Evolutionary conservation across 2,888 invertebrate genomes (phyloP).

Genomic region (Drosophila mercatorum): DNA sequence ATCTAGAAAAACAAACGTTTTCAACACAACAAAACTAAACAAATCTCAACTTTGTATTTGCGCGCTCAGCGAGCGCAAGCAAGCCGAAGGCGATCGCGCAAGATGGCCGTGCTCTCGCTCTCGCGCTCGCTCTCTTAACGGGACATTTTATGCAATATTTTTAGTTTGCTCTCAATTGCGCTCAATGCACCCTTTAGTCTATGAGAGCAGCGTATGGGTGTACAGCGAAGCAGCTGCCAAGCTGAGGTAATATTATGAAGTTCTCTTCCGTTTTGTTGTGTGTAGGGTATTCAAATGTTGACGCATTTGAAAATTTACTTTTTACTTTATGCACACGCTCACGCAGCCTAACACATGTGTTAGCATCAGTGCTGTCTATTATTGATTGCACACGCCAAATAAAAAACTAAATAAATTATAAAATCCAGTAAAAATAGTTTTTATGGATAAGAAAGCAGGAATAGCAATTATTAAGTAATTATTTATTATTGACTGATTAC

Average conservation of each 20-base stretch:
- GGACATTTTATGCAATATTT: not conserved
- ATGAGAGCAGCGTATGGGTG: not conserved
- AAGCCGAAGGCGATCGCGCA: not conserved
- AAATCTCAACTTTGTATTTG: not conserved
- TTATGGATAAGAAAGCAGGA: no score
- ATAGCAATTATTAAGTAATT: no score
- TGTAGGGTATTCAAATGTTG: not conserved
- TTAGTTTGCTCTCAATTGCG: not conserved
- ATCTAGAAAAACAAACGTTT: not conserved
- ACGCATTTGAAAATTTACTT: not conserved
- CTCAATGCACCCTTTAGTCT: not conserved
- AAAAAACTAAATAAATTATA: no score
- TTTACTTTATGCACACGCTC: not conserved
- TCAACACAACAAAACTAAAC: not conserved
- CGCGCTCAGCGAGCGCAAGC: not conserved
- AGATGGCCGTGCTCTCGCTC: not conserved
- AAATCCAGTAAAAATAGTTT: no score
- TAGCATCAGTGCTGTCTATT: no score
- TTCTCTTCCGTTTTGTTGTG: rapidly evolving
- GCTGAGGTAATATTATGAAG: no score
- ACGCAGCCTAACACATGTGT: not conserved
- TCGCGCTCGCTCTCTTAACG: not conserved
- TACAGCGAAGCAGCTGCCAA: not conserved
- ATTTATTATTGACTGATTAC: no score
- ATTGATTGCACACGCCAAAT: no score